Percentiles rank a stretch among this genome's conserved stretches.
Evolutionary conservation across 2,113 vertebrate species (phyloP).

Genomic region (Rhegmatorhina hoffmannsi): DNA sequence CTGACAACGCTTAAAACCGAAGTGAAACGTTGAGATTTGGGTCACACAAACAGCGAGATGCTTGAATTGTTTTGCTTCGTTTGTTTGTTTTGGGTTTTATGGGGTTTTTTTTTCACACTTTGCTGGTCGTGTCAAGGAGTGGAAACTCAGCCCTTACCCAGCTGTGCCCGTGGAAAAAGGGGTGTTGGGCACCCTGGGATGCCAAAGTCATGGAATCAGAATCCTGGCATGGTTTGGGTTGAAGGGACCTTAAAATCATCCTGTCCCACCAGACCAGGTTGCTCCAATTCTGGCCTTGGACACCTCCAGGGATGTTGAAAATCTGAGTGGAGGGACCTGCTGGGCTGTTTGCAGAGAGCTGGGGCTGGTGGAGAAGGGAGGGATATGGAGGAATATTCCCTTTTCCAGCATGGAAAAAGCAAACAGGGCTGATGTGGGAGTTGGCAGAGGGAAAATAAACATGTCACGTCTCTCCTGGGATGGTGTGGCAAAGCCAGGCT

Average conservation of each 20-base stretch:
- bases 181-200: neutral
- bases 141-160: neutral
- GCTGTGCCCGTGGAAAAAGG: fast-evolving
- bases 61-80: neutral
- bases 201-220: neutral
- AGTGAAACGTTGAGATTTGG: neutral
- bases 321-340: neutral
- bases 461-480: neutral
- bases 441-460: neutral
- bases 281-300: neutral
- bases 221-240: neutral
- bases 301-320: neutral
- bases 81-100: neutral
- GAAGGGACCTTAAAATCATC: neutral
- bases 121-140: neutral
- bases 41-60: neutral
- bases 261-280: neutral
- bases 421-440: neutral
- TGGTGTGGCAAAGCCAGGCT: neutral
- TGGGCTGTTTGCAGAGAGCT: neutral
- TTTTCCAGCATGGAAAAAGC: neutral
- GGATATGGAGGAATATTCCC: neutral
- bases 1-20: neutral
- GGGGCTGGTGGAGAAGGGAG: neutral
- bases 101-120: fast-evolving